A percentile compares a stretch with the other conserved stretches of the same genome.
Conservation (phyloP, 2,113 vertebrate genomes). For the Eudorcas thomsonii region DNA sequence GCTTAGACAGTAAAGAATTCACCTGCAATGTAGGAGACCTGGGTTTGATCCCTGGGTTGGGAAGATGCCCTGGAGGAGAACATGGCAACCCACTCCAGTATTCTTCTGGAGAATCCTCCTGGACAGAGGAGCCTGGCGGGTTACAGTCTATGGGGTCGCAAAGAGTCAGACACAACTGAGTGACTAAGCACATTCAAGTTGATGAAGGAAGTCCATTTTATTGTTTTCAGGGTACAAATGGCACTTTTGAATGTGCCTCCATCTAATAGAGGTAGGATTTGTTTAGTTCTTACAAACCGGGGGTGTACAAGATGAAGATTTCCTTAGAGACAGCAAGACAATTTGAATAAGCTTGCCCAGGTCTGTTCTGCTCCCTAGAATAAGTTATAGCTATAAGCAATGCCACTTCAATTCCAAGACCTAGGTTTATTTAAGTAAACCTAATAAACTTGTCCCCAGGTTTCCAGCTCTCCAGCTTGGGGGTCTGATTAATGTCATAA, state of each 20-base stretch:
- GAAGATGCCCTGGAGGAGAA: background rate
- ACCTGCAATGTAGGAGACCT: background rate
- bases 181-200: background rate
- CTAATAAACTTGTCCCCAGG: slow-evolving; percentile 29
- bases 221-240: background rate
- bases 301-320: background rate
- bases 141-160: background rate
- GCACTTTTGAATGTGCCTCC: background rate
- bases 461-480: background rate
- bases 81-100: background rate
- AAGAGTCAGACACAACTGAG: background rate
- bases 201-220: background rate
- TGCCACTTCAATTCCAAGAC: background rate
- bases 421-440: slow-evolving; percentile 21
- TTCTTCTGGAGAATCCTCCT: background rate
- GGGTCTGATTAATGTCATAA: slow-evolving; percentile 42
- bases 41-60: background rate
- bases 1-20: background rate
- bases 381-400: background rate
- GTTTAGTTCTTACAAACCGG: background rate
- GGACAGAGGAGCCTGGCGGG: background rate
- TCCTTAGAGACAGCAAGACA: background rate
- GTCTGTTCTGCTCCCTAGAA: background rate
- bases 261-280: background rate
- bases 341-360: background rate